A percentile compares a stretch with the other conserved stretches of the same genome.
These are phyloP conservation scores for Callaeas wilsoni DNA, from an alignment of 2,113 vertebrate genomes.

Conservation along the genomic window DNA sequence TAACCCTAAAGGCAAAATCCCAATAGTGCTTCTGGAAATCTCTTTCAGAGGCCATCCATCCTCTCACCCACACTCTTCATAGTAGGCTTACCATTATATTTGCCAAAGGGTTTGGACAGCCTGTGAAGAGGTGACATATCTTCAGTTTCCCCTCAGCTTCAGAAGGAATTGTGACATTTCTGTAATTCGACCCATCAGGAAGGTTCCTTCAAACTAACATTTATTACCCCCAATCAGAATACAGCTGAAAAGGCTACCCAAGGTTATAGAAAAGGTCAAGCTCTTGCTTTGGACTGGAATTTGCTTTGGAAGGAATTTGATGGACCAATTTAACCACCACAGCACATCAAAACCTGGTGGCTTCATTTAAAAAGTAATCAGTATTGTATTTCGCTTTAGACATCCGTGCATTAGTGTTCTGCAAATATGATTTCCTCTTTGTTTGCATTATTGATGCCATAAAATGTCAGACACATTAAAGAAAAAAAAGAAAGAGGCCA, in stretches of 20 bases:
- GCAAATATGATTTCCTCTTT: constrained; percentile 58
- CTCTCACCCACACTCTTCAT: neutral
- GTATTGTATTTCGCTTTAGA: constrained; percentile 56
- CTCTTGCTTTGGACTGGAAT: constrained; percentile 34
- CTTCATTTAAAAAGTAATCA: constrained; percentile 68
- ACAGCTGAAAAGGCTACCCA: constrained; percentile 32
- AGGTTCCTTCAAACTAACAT: constrained; percentile 1
- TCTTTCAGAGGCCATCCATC: neutral
- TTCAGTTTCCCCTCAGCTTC: neutral
- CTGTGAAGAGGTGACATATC: neutral
- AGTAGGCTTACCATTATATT: neutral
- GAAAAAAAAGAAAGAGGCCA: constrained; percentile 37
- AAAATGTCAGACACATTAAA: constrained; percentile 66
- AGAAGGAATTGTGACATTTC: neutral
- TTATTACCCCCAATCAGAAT: constrained; percentile 2
- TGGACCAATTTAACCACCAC: constrained; percentile 44
- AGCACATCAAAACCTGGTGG: constrained; percentile 53
- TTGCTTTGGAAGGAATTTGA: constrained; percentile 49
- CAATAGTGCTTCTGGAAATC: neutral
- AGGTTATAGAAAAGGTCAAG: constrained; percentile 42
- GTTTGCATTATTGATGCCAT: constrained; percentile 69
- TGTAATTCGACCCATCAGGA: neutral
- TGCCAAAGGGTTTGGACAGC: neutral
- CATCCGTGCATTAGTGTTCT: constrained; percentile 55
- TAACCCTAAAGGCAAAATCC: neutral